A percentile compares a stretch with the other conserved stretches of the same genome.
These are phyloP conservation scores for Stegophylla sp. DNA, from an alignment of 2,888 invertebrate species.

Conservation along the genomic window DNA sequence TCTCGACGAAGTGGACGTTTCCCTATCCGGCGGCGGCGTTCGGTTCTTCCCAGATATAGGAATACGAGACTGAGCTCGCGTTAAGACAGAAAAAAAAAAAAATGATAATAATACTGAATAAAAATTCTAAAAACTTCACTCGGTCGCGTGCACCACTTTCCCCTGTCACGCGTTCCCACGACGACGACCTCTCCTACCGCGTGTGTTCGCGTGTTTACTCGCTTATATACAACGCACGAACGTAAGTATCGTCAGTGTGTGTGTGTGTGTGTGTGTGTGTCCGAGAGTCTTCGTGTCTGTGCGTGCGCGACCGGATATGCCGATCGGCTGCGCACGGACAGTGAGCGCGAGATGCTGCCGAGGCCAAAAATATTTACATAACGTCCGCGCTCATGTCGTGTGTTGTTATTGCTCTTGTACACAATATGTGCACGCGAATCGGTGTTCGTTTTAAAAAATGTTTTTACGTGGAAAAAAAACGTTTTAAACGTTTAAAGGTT, in stretches of 20 bases:
- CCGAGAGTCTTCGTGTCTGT: no score
- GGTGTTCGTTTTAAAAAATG: no score
- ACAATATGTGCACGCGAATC: no score
- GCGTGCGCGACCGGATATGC: not conserved
- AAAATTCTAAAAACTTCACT: conserved; percentile 19
- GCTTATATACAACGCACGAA: no score
- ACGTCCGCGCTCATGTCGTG: no score
- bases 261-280: no score
- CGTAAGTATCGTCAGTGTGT: no score
- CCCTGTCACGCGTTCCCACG: conserved; percentile 56
- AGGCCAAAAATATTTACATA: no score
- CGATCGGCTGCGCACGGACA: not conserved
- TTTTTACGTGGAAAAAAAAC: no score
- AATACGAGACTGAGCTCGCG: not conserved
- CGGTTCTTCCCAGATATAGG: conserved; percentile 26
- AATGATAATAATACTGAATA: not conserved
- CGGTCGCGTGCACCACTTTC: conserved; percentile 38
- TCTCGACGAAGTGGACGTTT: conserved; percentile 28
- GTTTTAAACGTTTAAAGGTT: no score
- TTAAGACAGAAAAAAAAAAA: not conserved
- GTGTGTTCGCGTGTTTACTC: no score
- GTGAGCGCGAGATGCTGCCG: conserved; percentile 36
- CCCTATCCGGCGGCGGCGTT: conserved; percentile 32
- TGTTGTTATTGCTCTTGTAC: no score
- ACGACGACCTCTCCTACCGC: not conserved